Evolutionary conservation across 2,113 vertebrate species (phyloP), one percentile per base, ranked within the genome.

Genomic region (Ardeotis arabs): DNA sequence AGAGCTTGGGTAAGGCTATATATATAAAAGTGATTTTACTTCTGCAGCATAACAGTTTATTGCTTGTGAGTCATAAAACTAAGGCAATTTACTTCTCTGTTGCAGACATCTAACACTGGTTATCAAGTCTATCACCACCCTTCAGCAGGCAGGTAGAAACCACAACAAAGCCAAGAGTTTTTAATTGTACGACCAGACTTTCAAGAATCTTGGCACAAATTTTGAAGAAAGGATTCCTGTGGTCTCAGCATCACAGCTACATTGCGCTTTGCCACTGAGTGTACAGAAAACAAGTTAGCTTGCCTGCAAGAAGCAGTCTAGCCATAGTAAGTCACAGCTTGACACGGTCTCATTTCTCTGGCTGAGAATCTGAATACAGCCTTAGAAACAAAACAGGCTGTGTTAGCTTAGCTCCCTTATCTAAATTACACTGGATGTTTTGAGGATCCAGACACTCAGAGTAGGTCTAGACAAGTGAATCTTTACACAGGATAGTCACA

Each of bases 61-160:
- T 82, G 33, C 49, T 79, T 62, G 24, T 76, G 66, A 93, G 63
- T 73, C 35, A 55, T 69, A 73, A 77, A 93, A 74, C 27, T 64
- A 28, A 83, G 28, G 31, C n/a, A 76, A 50, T 86, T 92, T 79
- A 69, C 29, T 83, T 76, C 53, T 72, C 88, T 45, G 19, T 1
- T 77, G 58, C 37, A 83, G 63, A 50, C 2, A 2, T 25, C 24
- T 67, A 53, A 62, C 29, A 17, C 20, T 77, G 55, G n/a, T 53
- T 88, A 83, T 66, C 37, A 41, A 67, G 66, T 74, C 53, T 66
- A 44, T 58, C 85, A 68, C 6, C 58, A 85, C 18, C 14, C 50
- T 73, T 85, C 58, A 80, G 24, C n/a, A 80, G 22, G 19, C 41
- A 88, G 76, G 79, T 66, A 80, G 50, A 69, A 90, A 58, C 45